Percentiles rank a stretch among this genome's conserved stretches.
These are phyloP conservation scores for Lepilemur septentrionalis DNA, from an alignment of 2,797 vertebrate species.

Conservation along the genomic window DNA sequence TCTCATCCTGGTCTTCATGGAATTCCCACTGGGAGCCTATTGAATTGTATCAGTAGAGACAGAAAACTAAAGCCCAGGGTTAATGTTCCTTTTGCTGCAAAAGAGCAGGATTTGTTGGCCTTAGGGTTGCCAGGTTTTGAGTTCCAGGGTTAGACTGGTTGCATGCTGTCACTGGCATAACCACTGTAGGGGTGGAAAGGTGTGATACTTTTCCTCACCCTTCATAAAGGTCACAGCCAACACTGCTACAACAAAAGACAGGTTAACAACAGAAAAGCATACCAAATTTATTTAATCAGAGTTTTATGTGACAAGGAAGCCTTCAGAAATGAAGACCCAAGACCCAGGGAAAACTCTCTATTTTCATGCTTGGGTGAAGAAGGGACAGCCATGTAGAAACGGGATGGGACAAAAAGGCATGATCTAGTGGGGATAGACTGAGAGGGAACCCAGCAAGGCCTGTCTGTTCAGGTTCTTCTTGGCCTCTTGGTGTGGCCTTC, in stretches of 20 bases:
- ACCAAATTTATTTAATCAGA: background rate
- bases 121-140: background rate
- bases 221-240: background rate
- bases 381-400: background rate
- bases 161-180: background rate
- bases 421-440: background rate
- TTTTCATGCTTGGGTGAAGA: background rate
- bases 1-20: background rate
- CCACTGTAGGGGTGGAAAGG: background rate
- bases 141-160: background rate
- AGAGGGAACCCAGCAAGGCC: background rate
- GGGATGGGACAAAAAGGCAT: background rate
- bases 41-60: conserved; percentile 23
- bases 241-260: background rate
- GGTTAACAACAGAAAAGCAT: background rate
- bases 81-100: background rate
- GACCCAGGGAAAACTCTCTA: background rate
- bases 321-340: background rate
- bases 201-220: background rate
- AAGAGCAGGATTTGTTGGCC: background rate
- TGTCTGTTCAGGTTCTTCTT: background rate
- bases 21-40: background rate
- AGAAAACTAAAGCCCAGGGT: background rate
- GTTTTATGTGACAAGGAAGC: background rate
- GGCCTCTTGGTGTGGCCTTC: background rate